Evolutionary conservation across 2,888 invertebrate species (phyloP), one percentile per base, ranked within the genome.

Genomic region (Pollenia angustigena): DNA sequence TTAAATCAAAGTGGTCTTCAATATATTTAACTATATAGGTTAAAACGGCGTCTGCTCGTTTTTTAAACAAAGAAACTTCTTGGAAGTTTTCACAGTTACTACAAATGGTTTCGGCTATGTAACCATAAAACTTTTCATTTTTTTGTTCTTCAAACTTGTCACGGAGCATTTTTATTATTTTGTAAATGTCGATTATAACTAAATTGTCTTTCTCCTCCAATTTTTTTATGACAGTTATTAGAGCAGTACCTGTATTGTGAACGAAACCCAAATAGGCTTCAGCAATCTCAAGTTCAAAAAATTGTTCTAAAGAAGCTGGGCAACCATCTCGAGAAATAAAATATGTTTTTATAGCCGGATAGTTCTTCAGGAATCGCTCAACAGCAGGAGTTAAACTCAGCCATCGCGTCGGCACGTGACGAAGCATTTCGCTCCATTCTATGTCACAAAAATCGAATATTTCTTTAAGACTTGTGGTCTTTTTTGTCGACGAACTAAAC

Each of bases 251-350:
- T 23, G 68, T 66, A 64, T 79, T 62, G 48, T 60, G 71, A 9
- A 79, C 46, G 40, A 86, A 86, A 10, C 82, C 66, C 12, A 79
- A 75, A 62, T 82, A 86, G 23, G 82, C 82, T 58, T 86, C 79
- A 1, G 80, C 68, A 44, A 42, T 76, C 10, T 86, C 74, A 60
- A 69, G 40, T 16, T 78, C 60, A 18, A 86, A 86, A 64, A 86
- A 86, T 71, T 81, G 40, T 18, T 32, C 50, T 68, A 82, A 66
- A 58, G 74, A 23, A 48, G 54, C 40, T 62, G 81, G 40, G 64
- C 74, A 69, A 82, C 44, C n/a, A 40, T 75, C 68, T 48, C 14
- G 7, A 14, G 85, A 82, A 62, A 79, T 4, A 68, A 86, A 86
- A 79, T 82, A 82, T 11, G 16, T 44, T 74, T 80, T 85, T 14